Evolutionary conservation across 2,797 vertebrate genomes (phyloP), one percentile per base, ranked within the genome.

Genomic region (Brotula barbata): DNA sequence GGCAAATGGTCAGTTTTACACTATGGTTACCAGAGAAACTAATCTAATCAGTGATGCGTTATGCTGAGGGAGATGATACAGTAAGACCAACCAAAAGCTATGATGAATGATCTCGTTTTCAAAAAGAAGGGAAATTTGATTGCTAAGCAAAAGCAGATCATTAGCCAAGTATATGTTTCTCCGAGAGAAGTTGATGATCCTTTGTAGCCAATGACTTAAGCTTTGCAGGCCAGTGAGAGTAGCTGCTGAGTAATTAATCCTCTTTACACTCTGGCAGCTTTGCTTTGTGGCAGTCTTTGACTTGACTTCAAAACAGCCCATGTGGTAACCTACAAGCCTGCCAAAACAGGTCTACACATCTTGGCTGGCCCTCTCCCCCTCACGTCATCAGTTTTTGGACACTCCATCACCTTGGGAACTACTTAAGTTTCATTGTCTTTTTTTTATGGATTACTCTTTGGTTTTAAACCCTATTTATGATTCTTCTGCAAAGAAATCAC

Each of bases 241-340:
- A 77, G 78, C 84, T 80, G 86, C 86, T 86, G 85, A 88, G 82
- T 87, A 84, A 86, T 62, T 89, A 92, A 91, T 90, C 89, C 84
- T 85, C 87, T 90, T 91, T 90, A 74, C 62, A 54, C 64, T 82
- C 71, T 59, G 82, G 67, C 70, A 74, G 65, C 74, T 76, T 76
- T 65, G 58, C 81, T 77, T 49, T 11, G 41, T 61, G 39, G 54
- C 71, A 75, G 55, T 72, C 78, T 46, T 60, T 83, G 73, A 80
- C 73, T 80, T 75, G 42, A 49, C 65, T 78, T 83, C 61, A 64
- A 77, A 84, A 68, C 58, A 64, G 74, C 57, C 21, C 65, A 82
- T 73, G 77, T 76, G 75, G 77, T 85, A 68, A 75, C 68, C 83
- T 57, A 73, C 59, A 70, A 75, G 58, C 58, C 61, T 49, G 39